Conservation (phyloP, 2,888 invertebrate species). For the Archaeoteleia sp. region DNA sequence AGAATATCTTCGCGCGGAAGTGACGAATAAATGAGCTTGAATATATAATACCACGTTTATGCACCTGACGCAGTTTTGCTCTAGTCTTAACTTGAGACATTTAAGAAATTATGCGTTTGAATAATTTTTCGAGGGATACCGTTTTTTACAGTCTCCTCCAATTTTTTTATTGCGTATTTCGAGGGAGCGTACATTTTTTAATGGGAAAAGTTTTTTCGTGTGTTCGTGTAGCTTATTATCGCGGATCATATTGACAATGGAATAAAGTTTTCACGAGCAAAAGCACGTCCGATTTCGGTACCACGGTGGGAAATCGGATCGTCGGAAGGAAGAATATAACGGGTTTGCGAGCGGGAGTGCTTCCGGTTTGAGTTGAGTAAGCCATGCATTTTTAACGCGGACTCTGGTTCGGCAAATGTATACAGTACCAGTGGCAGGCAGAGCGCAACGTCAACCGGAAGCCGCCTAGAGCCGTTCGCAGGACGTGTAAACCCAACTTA, state of each 20-base stretch:
- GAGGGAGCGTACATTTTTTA: conserved; percentile 4
- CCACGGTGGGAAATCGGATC: conserved; percentile 26
- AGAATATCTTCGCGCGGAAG: conserved; percentile 51
- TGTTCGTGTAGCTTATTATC: background rate
- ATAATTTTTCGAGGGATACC: conserved; percentile 33
- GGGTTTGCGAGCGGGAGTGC: conserved; percentile 61
- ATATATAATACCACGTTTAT: conserved; percentile 47
- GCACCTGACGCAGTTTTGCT: conserved; percentile 50
- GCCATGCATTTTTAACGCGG: conserved; percentile 68
- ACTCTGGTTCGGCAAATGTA: conserved; percentile 50
- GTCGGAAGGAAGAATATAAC: conserved; percentile 37
- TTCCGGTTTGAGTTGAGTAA: conserved; percentile 69
- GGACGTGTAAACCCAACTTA: conserved; percentile 58
- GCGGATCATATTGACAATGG: background rate
- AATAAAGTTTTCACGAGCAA: conserved; percentile 17
- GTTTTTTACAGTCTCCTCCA: background rate
- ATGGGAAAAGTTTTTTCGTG: conserved; percentile 7
- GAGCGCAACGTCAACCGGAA: conserved; percentile 52
- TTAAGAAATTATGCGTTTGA: conserved; percentile 49
- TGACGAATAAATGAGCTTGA: conserved; percentile 54
- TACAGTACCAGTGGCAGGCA: conserved; percentile 14
- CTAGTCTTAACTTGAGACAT: conserved; percentile 49
- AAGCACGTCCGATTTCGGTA: conserved; percentile 25
- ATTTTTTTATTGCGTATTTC: background rate
- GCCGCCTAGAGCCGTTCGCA: conserved; percentile 51